Evolutionary conservation across 2,113 vertebrate genomes (phyloP).

Genomic region (Ivindomyrus marchei): DNA sequence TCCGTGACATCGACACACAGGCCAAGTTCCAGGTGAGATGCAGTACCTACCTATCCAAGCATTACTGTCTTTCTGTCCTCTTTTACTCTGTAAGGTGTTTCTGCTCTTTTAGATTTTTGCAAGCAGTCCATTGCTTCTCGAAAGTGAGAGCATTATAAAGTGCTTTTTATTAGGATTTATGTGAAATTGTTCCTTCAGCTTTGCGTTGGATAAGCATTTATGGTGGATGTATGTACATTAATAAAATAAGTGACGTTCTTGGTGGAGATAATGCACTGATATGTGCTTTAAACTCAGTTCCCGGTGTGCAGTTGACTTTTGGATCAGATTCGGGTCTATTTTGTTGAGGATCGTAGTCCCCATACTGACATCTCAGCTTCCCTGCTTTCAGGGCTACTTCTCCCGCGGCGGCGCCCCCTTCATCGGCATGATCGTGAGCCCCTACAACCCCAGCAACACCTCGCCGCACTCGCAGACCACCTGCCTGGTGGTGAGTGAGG

Average conservation of each 20-base stretch:
- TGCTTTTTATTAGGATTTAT: not conserved
- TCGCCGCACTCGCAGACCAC: conserved; percentile 89
- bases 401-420: conserved; percentile 93
- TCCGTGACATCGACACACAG: conserved; percentile 91
- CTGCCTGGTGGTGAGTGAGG: conserved; percentile 85
- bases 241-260: not conserved
- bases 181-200: not conserved
- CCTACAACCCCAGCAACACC: conserved; percentile 84
- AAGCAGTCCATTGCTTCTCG: not conserved
- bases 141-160: not conserved
- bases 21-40: conserved; percentile 87
- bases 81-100: not conserved
- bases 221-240: not conserved
- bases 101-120: not conserved
- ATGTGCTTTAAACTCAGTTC: not conserved
- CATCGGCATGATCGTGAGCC: conserved; percentile 96
- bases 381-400: conserved; percentile 80
- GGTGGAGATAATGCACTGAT: not conserved
- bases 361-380: not conserved
- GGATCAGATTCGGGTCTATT: not conserved
- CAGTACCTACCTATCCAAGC: not conserved
- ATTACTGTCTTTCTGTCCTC: not conserved
- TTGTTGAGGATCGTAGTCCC: not conserved
- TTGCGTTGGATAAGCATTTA: not conserved
- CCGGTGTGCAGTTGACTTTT: not conserved